A percentile compares a stretch with the other conserved stretches of the same genome.
phyloP scores from a whole-genome alignment of 2,797 vertebrate genomes.

The Acanthurus tractus region DNA sequence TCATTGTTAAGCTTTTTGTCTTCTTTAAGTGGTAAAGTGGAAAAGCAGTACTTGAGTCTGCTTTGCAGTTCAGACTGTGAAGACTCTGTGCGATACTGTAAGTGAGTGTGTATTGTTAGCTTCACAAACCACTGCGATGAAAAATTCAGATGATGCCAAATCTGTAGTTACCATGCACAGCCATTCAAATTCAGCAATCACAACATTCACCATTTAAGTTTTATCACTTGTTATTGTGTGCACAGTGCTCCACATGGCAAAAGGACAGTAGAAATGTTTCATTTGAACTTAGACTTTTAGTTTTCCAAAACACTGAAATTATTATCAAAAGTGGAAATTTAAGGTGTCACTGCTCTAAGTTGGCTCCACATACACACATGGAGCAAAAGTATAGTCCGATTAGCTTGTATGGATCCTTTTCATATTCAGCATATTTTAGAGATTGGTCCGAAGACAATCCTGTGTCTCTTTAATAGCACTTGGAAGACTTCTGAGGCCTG shows the following conservation, averaged over 20 bases:
- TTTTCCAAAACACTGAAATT: not conserved
- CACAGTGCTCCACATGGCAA: constrained; percentile 55
- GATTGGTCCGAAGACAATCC: constrained; percentile 12
- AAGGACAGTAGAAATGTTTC: constrained; percentile 14
- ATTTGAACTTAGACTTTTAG: constrained; percentile 14
- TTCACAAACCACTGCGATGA: not conserved
- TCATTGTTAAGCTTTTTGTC: not conserved
- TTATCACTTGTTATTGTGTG: constrained; percentile 8
- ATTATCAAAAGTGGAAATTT: constrained; percentile 4
- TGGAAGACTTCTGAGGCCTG: constrained; percentile 19
- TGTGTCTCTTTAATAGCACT: constrained; percentile 28
- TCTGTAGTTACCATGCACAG: not conserved
- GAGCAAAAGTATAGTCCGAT: constrained; percentile 21
- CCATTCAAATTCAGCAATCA: not conserved
- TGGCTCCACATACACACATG: constrained; percentile 22
- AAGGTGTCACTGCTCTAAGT: constrained; percentile 1
- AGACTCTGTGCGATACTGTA: not conserved
- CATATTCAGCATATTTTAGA: constrained; percentile 4
- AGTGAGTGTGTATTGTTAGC: not conserved
- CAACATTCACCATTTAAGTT: not conserved
- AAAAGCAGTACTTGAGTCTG: not conserved
- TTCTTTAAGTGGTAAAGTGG: not conserved
- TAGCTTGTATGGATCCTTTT: constrained; percentile 8
- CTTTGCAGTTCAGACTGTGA: not conserved
- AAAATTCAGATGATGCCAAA: constrained; percentile 3